Evolutionary conservation across 64 coral and sea anemone species (phyloP), one percentile per base, ranked within the genome.

Genomic region (Astreopora myriophthalma): DNA sequence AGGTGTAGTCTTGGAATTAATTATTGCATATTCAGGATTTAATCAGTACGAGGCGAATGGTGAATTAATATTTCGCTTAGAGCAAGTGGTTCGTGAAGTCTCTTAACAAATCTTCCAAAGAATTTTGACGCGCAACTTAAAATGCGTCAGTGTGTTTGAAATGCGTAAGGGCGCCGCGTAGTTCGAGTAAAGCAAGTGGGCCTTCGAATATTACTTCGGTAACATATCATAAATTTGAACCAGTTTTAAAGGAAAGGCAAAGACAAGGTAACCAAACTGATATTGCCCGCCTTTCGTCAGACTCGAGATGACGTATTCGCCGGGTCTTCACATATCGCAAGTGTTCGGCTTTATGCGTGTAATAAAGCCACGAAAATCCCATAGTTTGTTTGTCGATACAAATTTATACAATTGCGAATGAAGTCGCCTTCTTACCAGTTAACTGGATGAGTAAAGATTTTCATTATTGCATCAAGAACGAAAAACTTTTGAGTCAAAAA

Each of bases 1-100:
- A 83, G 79, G 79, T 83, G 79, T 7, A 64, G 29, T 8, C 23
- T 79, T 24, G 17, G n/a, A 79, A 79, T 80, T 80, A 80, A 80
- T 83, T 83, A 65, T 32, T 39, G 17, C 49, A 64, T 34, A 24
- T 83, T 33, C 1, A 4, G 57, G 6, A 64, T 83, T 20, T 83
- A 64, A 83, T 83, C 57, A 83, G 79, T 37, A 0, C 11, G 48
- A 33, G 29, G 34, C 32, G 70, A 19, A 64, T 83, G 32, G 27
- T 57, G 52, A 60, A 64, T 64, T 64, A 36, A 32, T 37, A 22
- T 44, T 44, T 44, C 0, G 40, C 40, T 11, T 44, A 5, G 12
- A 70, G 11, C 3, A 33, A 26, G 28, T 8, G 19, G 57, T 38
- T 73, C 70, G 19, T n/a, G n/a, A 20, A 20, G 22, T 34, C 14